Base-by-base conservation (phyloP, 2,888 invertebrate genomes). In the Autographa pulchrina region DNA sequence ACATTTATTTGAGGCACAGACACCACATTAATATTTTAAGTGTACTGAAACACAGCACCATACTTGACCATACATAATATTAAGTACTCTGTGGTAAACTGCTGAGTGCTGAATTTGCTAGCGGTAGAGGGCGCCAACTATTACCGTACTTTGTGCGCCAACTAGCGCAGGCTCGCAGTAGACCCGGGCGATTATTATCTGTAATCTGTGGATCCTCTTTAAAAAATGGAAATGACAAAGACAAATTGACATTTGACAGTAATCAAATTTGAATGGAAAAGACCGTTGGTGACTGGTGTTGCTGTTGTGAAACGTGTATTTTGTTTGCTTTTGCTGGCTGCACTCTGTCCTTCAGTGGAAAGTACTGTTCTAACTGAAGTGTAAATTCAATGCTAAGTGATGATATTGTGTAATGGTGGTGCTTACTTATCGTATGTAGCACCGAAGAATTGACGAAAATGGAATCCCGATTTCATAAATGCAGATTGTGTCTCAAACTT, bases 401-500 rank as follows among this genome's bases (percentile, higher is more conserved):
- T 76, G 78, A 82, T 77, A 77, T 56, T 81, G 18, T 48, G 66
- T 56, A 64, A 81, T 73, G 71, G 59, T 69, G 67, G 31, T 68
- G n/a, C 59, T 54, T 9, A 41, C 60, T 63, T 20, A 32, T 18
- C n/a, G 64, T 67, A 67, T 48, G 8, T 68, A 20, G 13, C 35
- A 43, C 32, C 62, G 43, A 48, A 48, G 59, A 43, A 31, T 52
- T 65, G 20, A 31, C 31, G 56, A 83, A 78, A 74, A 93, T 92
- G 92, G 89, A 89, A 68, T 89, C 88, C 73, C 81, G 89, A 60
- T 94, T 94, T 84, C 93, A 94, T 78, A 96, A 96, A 88, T 96
- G 96, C 85, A 90, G 96, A 84, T 81, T 96, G 72, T 96, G 96
- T 78, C 85, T 95, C 73, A 95, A 95, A 86, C 90, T 96, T 61